Evolutionary conservation across 2,113 vertebrate species (phyloP), one percentile per base, ranked within the genome.

Genomic region (Cololabis saira): DNA sequence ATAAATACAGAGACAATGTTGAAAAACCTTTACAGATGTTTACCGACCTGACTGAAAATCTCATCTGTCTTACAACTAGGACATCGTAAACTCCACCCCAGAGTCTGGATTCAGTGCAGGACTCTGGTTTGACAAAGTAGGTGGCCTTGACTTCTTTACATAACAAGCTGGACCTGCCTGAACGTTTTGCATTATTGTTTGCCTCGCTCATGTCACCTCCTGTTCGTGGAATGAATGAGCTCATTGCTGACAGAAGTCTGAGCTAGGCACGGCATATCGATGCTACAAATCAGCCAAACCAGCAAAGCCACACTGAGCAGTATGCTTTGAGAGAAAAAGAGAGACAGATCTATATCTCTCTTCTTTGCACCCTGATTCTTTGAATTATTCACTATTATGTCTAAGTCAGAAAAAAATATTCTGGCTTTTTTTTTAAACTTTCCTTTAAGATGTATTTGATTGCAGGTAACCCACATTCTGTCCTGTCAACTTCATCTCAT

Each of bases 181-280:
- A 84, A 69, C 67, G 84, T 70, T 47, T 47, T 68, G 59, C 64
- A 15, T 77, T 82, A 81, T 79, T 84, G 77, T 84, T 84, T 68
- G 68, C 67, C 63, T 75, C 62, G 2, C 57, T 85, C 78, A 48
- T 89, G 83, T 85, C 86, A 61, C 78, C 70, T 87, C 75, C 84
- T 81, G 79, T 75, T 79, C 71, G 63, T 66, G 82, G 85, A 88
- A 87, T 77, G 74, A 78, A 87, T 90, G 89, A 92, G 78, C 75
- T 90, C 90, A 90, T 83, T 42, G 67, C 79, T 80, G 84, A 87
- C 87, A 81, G 64, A 68, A 76, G 50, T 53, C 54, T 80, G 80
- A 82, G 58, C 51, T 42, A 81, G 59, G 72, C 71, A 17, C 21
- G 59, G 48, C 56, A 65, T 56, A 65, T 60, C 60, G 66, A 80